Percentiles rank a stretch among this genome's conserved stretches.
phyloP scores from a whole-genome alignment of 1,140 invertebrate genomes.

The Chelonus insularis region DNA sequence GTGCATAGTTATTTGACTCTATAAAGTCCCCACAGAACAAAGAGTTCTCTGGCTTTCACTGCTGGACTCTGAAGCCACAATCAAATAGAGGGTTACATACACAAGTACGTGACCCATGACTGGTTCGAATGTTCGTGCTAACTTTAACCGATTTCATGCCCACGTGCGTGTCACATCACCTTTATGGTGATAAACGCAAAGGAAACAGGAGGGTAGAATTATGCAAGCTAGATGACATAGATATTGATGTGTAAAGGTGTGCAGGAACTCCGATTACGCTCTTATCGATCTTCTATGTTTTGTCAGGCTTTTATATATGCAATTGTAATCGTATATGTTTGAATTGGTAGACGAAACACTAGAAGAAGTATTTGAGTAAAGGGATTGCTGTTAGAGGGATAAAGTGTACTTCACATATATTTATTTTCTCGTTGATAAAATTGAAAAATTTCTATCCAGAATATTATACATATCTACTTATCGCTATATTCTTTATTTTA shows the following conservation, averaged over 20 bases:
- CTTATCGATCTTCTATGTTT: conserved; percentile 17
- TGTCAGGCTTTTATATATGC: conserved; percentile 2
- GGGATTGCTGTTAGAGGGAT: background rate
- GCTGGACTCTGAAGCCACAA: conserved; percentile 5
- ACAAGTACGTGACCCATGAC: conserved; percentile 14
- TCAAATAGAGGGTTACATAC: conserved; percentile 4
- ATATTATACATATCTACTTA: no score
- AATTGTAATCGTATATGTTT: background rate
- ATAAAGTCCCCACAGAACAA: background rate
- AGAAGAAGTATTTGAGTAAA: background rate
- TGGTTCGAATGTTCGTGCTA: conserved; percentile 11
- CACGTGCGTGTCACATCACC: conserved; percentile 18
- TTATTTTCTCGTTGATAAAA: no score
- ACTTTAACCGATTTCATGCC: conserved; percentile 25
- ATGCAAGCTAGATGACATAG: background rate
- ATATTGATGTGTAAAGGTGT: conserved; percentile 7
- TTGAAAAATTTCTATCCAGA: no score
- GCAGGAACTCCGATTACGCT: conserved; percentile 16
- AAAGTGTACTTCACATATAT: background rate
- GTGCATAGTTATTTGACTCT: background rate
- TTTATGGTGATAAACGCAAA: conserved; percentile 14
- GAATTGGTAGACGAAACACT: background rate
- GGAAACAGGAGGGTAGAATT: background rate
- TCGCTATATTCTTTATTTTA: no score
- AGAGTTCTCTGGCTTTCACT: conserved; percentile 10